phyloP scores from a whole-genome alignment of 1,140 invertebrate genomes.

The Drosophila lacertosa region DNA sequence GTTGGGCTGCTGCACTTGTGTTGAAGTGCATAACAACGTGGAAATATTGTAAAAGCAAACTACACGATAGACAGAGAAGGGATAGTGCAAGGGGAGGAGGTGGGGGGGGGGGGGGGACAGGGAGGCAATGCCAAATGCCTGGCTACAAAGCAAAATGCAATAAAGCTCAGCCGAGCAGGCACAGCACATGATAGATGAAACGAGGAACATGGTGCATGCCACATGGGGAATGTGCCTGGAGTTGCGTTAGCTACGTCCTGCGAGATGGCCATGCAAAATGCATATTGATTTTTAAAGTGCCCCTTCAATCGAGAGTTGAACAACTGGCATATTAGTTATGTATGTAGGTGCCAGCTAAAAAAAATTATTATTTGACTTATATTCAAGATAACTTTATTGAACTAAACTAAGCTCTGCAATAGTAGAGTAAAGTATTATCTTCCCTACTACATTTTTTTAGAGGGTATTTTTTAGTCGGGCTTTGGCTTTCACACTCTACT shows the following conservation, averaged over 20 bases:
- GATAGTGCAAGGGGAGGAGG: not conserved
- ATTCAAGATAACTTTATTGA: too few relatives aligned
- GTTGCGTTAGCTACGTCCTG: conserved; percentile 28
- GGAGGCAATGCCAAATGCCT: conserved; percentile 32
- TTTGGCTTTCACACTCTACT: not conserved
- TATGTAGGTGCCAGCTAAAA: not conserved
- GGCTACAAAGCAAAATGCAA: conserved; percentile 48
- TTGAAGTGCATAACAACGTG: conserved; percentile 81
- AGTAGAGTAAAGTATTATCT: too few relatives aligned
- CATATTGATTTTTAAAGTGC: conserved; percentile 64
- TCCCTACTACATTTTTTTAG: too few relatives aligned
- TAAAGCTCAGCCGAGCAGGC: conserved; percentile 43
- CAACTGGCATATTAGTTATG: conserved; percentile 9
- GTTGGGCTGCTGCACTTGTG: conserved; percentile 58
- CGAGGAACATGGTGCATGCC: conserved; percentile 1
- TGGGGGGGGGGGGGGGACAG: not conserved
- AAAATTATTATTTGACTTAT: too few relatives aligned
- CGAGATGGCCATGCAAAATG: conserved; percentile 52
- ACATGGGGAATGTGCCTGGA: conserved; percentile 43
- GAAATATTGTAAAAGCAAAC: conserved; percentile 77
- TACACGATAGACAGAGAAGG: conserved; percentile 46
- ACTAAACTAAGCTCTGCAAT: too few relatives aligned
- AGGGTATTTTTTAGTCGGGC: conserved; percentile 13
- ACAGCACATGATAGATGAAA: conserved; percentile 20
- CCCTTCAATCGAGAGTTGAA: not conserved